Base-by-base conservation (phyloP, 2,888 invertebrate species). In the Erebia ligea region DNA sequence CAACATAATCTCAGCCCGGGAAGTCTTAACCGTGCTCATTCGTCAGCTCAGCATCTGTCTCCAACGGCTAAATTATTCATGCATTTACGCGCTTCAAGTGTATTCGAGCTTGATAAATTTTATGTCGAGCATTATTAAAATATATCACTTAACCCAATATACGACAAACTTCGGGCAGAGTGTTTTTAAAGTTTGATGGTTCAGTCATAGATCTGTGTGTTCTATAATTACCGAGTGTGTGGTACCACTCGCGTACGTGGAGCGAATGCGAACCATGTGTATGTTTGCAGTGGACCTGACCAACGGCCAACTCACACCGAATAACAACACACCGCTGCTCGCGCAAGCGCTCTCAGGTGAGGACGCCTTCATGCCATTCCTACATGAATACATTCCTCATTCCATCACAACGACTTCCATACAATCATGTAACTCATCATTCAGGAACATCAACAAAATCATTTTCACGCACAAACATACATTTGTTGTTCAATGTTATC, bases 321-420 rank as follows among this genome's bases (percentile, higher is more conserved):
- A 98, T 96, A 98, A 98, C 96, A 98, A 98, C 94, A 98, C 98
- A 91, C 98, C 98, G 90, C 95, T 98, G 94, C 96, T 98, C 94
- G 98, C 98, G 94, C 98, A 98, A 95, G 98, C 98, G 89, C 96
- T 98, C 94, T 98, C 98, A 97, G 98, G 98, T 98, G 96, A 92
- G 91, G 79, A 81, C 86, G 87, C 86, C 81, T 66, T 70, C 73
- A 73, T 69, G 59, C 71, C 71, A 75, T 64, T 66, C 73, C 78
- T 76, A 77, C 77, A 74, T 73, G 73, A 75, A 78, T 76, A 78
- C 77, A 76, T 70, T 73, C 40, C 45, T 75, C 79, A 79, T 80
- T 76, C 78, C 19, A 76, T 78, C n/a, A 45, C 66, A 58, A 65
- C 68, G 34, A 34, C 72, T 57, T 58, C 61, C 65, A 68, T 68